phyloP scores from a whole-genome alignment of 2,797 vertebrate genomes.

The Spondyliosoma cantharus region DNA sequence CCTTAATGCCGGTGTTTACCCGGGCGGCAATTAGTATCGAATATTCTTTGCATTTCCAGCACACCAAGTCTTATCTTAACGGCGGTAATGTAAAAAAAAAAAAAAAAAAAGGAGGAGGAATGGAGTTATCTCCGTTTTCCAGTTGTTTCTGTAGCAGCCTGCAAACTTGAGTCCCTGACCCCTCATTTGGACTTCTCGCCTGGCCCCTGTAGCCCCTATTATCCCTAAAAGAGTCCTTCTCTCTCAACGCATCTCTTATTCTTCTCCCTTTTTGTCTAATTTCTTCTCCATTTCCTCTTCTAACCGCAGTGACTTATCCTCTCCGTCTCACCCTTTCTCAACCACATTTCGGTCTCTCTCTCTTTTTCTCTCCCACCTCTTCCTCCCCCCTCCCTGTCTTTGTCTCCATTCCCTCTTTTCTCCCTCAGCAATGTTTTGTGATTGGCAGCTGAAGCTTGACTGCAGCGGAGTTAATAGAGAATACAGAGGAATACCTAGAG shows the following conservation, averaged over 20 bases:
- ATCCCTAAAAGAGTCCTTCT: slow-evolving; percentile 39
- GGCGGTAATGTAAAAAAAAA: slow-evolving; percentile 27
- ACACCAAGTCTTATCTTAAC: slow-evolving; percentile 52
- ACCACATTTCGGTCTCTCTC: slow-evolving; percentile 26
- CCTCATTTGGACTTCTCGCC: slow-evolving; percentile 53
- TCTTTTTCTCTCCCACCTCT: slow-evolving; percentile 10
- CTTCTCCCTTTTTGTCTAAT: not conserved
- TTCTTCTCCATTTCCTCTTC: slow-evolving; percentile 5
- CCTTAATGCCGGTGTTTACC: slow-evolving; percentile 50
- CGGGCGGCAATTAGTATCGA: slow-evolving; percentile 60
- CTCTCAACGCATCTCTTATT: slow-evolving; percentile 23
- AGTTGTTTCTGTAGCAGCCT: slow-evolving; percentile 62
- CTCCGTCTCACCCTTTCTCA: slow-evolving; percentile 23
- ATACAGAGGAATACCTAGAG: slow-evolving; percentile 81
- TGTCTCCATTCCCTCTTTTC: slow-evolving; percentile 61
- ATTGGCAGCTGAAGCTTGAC: slow-evolving; percentile 81
- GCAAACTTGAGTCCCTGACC: slow-evolving; percentile 59
- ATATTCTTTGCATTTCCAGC: slow-evolving; percentile 49
- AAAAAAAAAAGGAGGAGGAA: slow-evolving; percentile 27
- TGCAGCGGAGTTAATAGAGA: slow-evolving; percentile 80
- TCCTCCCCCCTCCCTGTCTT: slow-evolving; percentile 48
- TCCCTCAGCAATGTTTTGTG: slow-evolving; percentile 72
- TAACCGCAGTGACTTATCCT: slow-evolving; percentile 31
- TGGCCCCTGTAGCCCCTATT: slow-evolving; percentile 55
- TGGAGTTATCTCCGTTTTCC: slow-evolving; percentile 49